phyloP scores from a whole-genome alignment of 2,113 vertebrate genomes.

The Aramus guarauna region DNA sequence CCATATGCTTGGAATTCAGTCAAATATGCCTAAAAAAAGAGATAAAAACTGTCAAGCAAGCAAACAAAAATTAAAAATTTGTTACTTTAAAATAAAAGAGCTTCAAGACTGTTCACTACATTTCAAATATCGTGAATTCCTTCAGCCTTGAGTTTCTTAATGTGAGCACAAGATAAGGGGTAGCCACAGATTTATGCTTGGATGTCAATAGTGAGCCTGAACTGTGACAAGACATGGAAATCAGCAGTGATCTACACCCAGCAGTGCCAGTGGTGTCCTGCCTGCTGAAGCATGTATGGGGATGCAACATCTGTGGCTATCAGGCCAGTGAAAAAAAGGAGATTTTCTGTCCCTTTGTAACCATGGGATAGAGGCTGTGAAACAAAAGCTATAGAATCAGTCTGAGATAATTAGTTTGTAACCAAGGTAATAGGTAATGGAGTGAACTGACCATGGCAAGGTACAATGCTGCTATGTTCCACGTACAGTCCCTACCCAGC shows the following conservation, averaged over 20 bases:
- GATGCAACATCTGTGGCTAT: background rate
- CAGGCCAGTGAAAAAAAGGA: background rate
- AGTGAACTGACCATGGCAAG: no score
- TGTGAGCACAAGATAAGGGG: background rate
- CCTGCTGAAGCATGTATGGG: background rate
- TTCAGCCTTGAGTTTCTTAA: background rate
- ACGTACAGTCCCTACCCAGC: no score
- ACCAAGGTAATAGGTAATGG: no score
- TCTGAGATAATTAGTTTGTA: no score
- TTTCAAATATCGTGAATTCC: background rate
- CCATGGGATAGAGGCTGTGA: no score
- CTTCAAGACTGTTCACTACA: background rate
- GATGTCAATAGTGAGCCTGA: background rate
- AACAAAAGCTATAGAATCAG: no score
- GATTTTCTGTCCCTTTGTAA: background rate
- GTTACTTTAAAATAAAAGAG: background rate
- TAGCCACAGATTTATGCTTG: background rate
- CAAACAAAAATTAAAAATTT: background rate
- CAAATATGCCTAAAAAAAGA: background rate
- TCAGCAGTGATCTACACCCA: background rate
- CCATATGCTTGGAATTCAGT: slow-evolving; percentile 43
- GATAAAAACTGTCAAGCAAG: background rate
- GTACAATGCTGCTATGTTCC: no score
- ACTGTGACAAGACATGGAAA: background rate
- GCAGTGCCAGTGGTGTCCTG: background rate